These are phyloP conservation scores for Leucopsar rothschildi DNA, from an alignment of 2,113 vertebrate genomes.

Conservation along the genomic window DNA sequence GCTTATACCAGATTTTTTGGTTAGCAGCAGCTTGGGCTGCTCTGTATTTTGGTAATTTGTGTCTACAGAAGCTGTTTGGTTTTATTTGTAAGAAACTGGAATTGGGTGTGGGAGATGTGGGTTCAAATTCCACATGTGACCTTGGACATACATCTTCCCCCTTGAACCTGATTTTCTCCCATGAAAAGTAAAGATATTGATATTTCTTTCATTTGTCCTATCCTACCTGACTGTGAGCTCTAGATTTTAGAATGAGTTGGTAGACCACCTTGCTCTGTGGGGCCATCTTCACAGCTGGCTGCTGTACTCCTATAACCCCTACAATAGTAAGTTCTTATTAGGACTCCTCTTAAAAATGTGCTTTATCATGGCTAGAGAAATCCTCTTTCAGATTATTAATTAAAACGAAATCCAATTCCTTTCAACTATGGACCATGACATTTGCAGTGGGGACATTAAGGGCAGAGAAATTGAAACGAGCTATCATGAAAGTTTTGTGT, in stretches of 20 bases:
- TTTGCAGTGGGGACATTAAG: background rate
- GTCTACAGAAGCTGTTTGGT: background rate
- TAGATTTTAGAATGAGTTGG: background rate
- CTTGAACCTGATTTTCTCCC: background rate
- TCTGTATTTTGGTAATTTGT: background rate
- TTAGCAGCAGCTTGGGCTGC: background rate
- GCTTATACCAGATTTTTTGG: background rate
- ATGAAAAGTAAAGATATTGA: background rate
- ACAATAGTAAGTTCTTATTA: background rate
- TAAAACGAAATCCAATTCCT: conserved; percentile 9
- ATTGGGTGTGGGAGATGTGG: background rate
- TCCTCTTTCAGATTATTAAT: conserved; percentile 12
- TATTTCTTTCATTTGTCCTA: background rate
- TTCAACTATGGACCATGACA: background rate
- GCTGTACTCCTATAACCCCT: background rate
- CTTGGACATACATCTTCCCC: background rate
- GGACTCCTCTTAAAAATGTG: background rate
- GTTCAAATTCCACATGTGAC: background rate
- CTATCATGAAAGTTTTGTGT: conserved; percentile 12
- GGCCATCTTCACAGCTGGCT: background rate
- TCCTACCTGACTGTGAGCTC: background rate
- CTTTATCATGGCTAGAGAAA: background rate
- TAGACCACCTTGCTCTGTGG: background rate
- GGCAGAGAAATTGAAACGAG: background rate
- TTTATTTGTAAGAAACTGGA: background rate